Evolutionary conservation across 2,888 invertebrate species (phyloP), one percentile per base, ranked within the genome.

Genomic region (Spodoptera picta): DNA sequence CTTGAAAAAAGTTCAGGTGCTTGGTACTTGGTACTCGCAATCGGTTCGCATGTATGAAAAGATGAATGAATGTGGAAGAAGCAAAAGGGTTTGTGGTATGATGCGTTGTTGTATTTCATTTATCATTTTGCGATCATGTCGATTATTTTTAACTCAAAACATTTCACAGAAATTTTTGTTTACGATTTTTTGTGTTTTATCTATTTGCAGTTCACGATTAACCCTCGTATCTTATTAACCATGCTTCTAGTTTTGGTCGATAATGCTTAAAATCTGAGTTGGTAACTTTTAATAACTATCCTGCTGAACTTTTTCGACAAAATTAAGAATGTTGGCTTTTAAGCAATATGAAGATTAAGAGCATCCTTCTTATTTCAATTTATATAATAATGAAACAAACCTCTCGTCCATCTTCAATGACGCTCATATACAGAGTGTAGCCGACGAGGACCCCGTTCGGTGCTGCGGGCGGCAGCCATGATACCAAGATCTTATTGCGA

Each of bases 401-500:
- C 79, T 97, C 97, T 81, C 97, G 95, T 0, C 97, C 97, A 77
- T 97, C 97, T 90, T 97, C 97, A 73, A 97, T 95, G 73, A 97
- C 96, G 77, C 97, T 96, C 97, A 97, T 97, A 83, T 98, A 98
- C 79, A 98, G 96, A 10, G 97, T 97, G 87, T 98, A 98, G 43
- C 97, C 97, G 0, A 97, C 97, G 24, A 98, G 95, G 60, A 97
- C 96, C 23, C 99, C 99, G 87, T 99, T 99, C 49, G 97, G 97
- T 71, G 96, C 96, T 23, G 96, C 92, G 0, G 99, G 98, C 14
- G 98, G 98, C 72, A 98, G 95, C 99, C 99, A 99, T 19, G 98
- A 98, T 45, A 98, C 96, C 62, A 98, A 95, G 76, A 98, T 97
- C 91, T 98, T 97, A 86, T 97, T 97, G 46, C 97, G 95, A 44